Percentiles rank a stretch among this genome's conserved stretches.
These are phyloP conservation scores for Arenaria interpres DNA, from an alignment of 2,113 vertebrate species.

Conservation along the genomic window DNA sequence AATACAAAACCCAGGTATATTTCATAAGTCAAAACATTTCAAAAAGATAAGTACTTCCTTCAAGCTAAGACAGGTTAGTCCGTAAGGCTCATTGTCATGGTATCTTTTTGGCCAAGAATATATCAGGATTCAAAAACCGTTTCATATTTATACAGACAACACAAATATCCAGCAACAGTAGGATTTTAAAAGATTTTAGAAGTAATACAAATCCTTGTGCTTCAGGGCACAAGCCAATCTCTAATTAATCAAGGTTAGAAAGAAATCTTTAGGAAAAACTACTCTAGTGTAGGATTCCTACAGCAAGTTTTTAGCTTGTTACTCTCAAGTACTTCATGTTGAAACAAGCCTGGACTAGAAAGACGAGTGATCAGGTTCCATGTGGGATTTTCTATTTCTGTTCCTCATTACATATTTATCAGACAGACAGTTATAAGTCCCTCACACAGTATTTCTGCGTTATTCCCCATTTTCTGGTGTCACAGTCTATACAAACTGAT, in stretches of 20 bases:
- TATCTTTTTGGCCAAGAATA: neutral
- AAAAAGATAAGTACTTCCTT: neutral
- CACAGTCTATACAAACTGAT: neutral
- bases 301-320: neutral
- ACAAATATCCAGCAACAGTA: neutral
- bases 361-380: neutral
- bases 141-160: neutral
- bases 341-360: neutral
- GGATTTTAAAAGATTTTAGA: neutral
- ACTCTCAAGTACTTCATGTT: neutral
- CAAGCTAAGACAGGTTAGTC: neutral
- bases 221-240: neutral
- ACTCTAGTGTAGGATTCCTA: neutral
- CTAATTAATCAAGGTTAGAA: slow-evolving; percentile 20
- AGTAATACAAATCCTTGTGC: neutral
- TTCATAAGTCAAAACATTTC: neutral
- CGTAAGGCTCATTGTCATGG: neutral
- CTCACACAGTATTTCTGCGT: neutral
- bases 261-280: neutral
- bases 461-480: neutral
- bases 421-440: neutral
- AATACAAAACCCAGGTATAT: neutral
- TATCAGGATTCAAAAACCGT: neutral
- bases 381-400: neutral
- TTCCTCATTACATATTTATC: neutral